A percentile compares a stretch with the other conserved stretches of the same genome.
These are phyloP conservation scores for Cephus nigrinus DNA, from an alignment of 2,888 invertebrate species.

Conservation along the genomic window DNA sequence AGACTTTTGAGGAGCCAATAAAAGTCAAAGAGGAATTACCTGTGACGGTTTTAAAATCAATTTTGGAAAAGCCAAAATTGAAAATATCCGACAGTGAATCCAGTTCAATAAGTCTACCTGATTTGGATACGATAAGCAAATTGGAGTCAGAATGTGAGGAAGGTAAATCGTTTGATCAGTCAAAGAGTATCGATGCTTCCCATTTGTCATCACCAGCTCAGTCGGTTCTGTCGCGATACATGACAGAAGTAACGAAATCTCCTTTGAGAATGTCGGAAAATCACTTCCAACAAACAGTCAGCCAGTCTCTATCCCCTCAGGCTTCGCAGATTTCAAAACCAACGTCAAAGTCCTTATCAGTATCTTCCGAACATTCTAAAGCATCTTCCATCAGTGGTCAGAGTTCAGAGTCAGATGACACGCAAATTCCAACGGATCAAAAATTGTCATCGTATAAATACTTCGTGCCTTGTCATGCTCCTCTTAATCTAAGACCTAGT, in stretches of 20 bases:
- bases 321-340: slow-evolving; percentile 22
- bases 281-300: background rate
- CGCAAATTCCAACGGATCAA: slow-evolving; percentile 28
- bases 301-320: slow-evolving; percentile 8
- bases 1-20: slow-evolving; percentile 26
- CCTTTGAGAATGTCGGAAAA: background rate
- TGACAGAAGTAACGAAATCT: background rate
- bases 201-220: background rate
- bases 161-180: background rate
- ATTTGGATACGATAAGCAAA: slow-evolving; percentile 12
- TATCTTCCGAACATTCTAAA: slow-evolving; percentile 40
- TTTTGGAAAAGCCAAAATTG: background rate
- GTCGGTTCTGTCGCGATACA: background rate
- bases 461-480: slow-evolving; percentile 56
- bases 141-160: background rate
- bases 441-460: slow-evolving; percentile 35
- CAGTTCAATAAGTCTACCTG: slow-evolving; percentile 23
- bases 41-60: slow-evolving; percentile 6
- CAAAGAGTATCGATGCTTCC: background rate
- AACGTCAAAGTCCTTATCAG: slow-evolving; percentile 31
- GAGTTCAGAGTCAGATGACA: slow-evolving; percentile 44
- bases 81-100: slow-evolving; percentile 28
- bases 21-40: slow-evolving; percentile 20
- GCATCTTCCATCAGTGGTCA: slow-evolving; percentile 31
- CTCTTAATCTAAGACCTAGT: slow-evolving; percentile 49